These are phyloP conservation scores for Micromys minutus DNA, from an alignment of 2,113 vertebrate genomes.

Conservation along the genomic window DNA sequence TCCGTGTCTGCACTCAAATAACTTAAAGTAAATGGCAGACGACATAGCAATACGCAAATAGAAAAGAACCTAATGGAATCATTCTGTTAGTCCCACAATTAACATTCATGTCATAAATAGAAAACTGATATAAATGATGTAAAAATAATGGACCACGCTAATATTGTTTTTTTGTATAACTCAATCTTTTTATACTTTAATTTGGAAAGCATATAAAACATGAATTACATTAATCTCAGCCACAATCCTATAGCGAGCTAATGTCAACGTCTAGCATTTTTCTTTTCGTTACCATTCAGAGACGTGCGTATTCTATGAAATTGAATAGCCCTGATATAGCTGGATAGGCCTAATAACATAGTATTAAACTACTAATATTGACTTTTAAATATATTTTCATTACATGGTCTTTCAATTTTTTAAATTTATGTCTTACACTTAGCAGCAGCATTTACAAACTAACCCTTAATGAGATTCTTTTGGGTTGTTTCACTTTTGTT, in stretches of 20 bases:
- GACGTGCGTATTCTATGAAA: background rate
- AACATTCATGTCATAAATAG: background rate
- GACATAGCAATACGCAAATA: background rate
- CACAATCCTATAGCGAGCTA: background rate
- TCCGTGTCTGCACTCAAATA: background rate
- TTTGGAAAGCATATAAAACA: background rate
- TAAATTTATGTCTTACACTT: background rate
- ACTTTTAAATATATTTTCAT: slow-evolving; percentile 7
- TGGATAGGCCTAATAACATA: background rate
- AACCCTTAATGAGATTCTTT: background rate
- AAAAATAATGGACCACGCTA: slow-evolving; percentile 17
- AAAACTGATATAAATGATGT: slow-evolving; percentile 32
- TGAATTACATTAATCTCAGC: background rate
- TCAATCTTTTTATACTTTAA: background rate
- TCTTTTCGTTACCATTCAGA: background rate
- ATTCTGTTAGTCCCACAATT: background rate
- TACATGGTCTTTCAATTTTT: background rate
- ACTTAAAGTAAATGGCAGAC: slow-evolving; percentile 37
- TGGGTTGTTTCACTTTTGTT: background rate
- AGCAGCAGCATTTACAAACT: background rate
- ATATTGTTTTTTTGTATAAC: background rate
- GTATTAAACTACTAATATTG: background rate
- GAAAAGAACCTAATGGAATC: slow-evolving; percentile 13
- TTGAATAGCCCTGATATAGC: background rate
- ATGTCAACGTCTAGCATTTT: background rate